Evolutionary conservation across 2,888 invertebrate species (phyloP), one percentile per base, ranked within the genome.

Genomic region (Thecocarcelia acutangulata): DNA sequence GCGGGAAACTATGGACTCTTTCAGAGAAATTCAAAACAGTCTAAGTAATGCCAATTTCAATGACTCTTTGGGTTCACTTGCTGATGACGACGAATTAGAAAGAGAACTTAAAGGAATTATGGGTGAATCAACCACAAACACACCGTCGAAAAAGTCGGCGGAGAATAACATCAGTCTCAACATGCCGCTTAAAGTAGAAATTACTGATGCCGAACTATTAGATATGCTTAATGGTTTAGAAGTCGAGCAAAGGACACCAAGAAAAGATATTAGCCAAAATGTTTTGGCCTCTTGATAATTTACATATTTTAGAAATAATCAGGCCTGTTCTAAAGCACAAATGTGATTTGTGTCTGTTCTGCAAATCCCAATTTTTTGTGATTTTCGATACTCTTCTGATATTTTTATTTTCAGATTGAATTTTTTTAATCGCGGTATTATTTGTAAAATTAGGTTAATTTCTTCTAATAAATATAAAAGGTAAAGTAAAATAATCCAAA

Each of bases 31-130:
- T 52, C 92, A 93, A 86, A 88, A 91, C 48, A 89, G 92, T 9
- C 87, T 94, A 58, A 85, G 88, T 0, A 89, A 83, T 76, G 90
- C 93, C 0, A 91, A 92, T 15, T 85, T 92, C 0, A 91, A 92
- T 0, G 69, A 64, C 12, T 61, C 74, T n/a, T 15, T 73, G 13
- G 44, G n/a, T 4, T 72, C 61, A 2, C 46, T 56, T 9, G 75
- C 21, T 21, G 92, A 92, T 24, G 88, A 91, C 4, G 93, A 93
- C 77, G 93, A 94, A 24, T 88, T 92, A 0, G 95, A 95, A 54
- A 88, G 94, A 15, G 96, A 96, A 87, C 91, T 93, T 8, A 92
- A 91, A 33, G 93, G 94, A 37, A 87, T 96, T 33, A 87, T 95
- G 59, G 89, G 84, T 0, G 87, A 87, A 75, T 66, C 74, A 2